phyloP scores from a whole-genome alignment of 2,113 vertebrate species.

The Pimephales promelas region DNA sequence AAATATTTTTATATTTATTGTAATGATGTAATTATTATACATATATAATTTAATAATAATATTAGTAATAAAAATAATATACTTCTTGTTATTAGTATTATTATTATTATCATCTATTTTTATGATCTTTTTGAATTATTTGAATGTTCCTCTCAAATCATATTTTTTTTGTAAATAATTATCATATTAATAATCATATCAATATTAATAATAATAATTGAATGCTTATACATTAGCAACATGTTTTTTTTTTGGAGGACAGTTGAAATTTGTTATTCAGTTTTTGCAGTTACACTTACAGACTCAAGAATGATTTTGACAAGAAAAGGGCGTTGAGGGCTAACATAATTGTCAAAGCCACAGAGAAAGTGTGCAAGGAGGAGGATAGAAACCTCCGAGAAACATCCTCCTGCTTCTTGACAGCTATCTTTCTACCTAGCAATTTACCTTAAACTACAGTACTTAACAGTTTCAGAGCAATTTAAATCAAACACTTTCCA shows the following conservation, averaged over 20 bases:
- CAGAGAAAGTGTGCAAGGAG: conserved; percentile 46
- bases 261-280: not conserved
- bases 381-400: not conserved
- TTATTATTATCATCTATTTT: not conserved
- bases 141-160: not conserved
- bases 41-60: no score
- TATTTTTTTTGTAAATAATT: not conserved
- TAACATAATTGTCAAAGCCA: conserved; percentile 15
- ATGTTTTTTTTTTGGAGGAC: not conserved
- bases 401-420: not conserved
- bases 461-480: conserved; percentile 39
- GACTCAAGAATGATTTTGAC: not conserved
- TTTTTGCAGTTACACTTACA: not conserved
- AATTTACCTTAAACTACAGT: conserved; percentile 32
- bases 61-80: no score
- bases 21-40: no score
- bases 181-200: not conserved
- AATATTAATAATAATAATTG: not conserved
- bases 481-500: conserved; percentile 46
- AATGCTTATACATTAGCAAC: no score
- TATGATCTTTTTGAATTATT: not conserved
- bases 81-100: not conserved
- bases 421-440: conserved; percentile 20
- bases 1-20: no score
- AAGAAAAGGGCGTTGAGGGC: not conserved